Base-by-base conservation (phyloP, 2,888 invertebrate species). In the Watsonalla binaria region DNA sequence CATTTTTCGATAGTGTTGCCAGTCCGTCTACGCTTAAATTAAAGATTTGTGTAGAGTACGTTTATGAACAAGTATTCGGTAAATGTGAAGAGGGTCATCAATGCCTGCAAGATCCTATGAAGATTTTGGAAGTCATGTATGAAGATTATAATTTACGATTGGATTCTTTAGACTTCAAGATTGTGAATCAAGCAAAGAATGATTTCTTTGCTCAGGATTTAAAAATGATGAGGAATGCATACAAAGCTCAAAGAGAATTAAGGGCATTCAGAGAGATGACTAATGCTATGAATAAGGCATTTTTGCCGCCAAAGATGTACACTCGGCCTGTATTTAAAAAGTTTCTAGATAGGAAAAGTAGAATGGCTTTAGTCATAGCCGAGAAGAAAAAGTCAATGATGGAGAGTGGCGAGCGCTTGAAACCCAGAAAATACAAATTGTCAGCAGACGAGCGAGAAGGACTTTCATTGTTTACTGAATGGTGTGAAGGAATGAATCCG, bases 51-150 rank as follows among this genome's bases (percentile, higher is more conserved):
- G 80, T 90, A 42, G 90, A 90, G 70, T 90, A 83, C 58, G 90
- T 90, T 24, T 90, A 90, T 56, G 88, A 90, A 70, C 80, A 89
- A 76, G 68, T 90, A 45, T 83, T 87, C 60, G 90, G 90, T 0
- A 89, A 89, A 62, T 86, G 87, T 64, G 90, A 90, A 65, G 90
- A 90, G 68, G 90, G 88, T 4, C 90, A 90, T 65, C 76, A 82
- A 60, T 82, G 71, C 62, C 61, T 90, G 52, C 76, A 80, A 50
- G 90, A 90, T 60, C 89, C 90, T 14, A 86, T 90, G 84, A 90
- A 87, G 74, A 82, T 90, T 57, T 73, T 90, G 51, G 90, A 90
- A 78, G 76, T 88, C 13, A 82, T 81, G 79, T 90, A 90, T 58
- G 90, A 90, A 71, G 85, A 88, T 61, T 89, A 82, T 46, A 90